Conservation (phyloP, 1,140 invertebrate genomes). For the Nasonia vitripennis region DNA sequence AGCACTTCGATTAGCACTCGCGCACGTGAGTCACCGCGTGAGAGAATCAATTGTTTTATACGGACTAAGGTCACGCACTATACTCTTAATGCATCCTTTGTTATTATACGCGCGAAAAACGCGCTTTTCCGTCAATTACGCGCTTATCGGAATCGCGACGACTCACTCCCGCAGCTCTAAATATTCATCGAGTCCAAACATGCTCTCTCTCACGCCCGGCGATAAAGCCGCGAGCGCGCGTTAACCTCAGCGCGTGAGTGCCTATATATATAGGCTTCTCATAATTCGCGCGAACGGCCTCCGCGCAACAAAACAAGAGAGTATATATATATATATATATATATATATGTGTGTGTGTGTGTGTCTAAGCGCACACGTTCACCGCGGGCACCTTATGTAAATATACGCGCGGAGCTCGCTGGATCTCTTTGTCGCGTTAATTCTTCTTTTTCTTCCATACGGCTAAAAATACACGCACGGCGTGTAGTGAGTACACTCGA, state of each 20-base stretch:
- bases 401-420: background rate
- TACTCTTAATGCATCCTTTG: too few species aligned
- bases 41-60: too few species aligned
- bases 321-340: too few species aligned
- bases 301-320: background rate
- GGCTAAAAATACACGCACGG: background rate
- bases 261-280: background rate
- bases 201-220: too few species aligned
- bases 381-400: conserved; percentile 17
- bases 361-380: background rate
- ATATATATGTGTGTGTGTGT: background rate
- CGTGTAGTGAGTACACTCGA: too few species aligned
- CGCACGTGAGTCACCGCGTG: too few species aligned
- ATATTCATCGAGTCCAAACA: too few species aligned
- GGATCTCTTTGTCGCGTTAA: background rate
- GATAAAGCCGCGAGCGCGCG: background rate
- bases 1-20: too few species aligned
- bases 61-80: too few species aligned
- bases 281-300: background rate
- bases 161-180: background rate
- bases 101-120: too few species aligned
- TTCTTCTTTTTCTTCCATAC: background rate
- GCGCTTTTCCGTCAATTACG: too few species aligned
- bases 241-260: background rate
- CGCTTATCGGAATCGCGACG: too few species aligned